Evolutionary conservation across 2,797 vertebrate species (phyloP), one percentile per base, ranked within the genome.

Genomic region (Toxotes lorentzi): DNA sequence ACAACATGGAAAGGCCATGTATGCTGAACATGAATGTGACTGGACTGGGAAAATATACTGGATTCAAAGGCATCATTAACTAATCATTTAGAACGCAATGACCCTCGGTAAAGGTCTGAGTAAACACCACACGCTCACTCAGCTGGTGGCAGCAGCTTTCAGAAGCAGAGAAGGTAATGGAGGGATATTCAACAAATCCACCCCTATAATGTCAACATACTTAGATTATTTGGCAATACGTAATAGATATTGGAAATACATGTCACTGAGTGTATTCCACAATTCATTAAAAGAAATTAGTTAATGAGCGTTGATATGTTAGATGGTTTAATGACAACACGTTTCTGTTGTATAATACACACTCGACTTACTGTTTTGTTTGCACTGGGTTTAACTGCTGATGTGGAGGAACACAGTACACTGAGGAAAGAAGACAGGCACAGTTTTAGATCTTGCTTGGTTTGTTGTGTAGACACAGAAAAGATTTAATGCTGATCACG

Each of bases 401-500:
- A 71, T 38, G 62, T 76, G 64, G 59, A 56, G 17, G 23, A 69
- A 40, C 64, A 38, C 21, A 19, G 24, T 5, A 10, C 35, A 45
- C 41, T 27, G 73, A 45, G 32, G 24, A 53, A 7, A 70, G 27
- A 38, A 21, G 35, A 51, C 30, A 48, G 45, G 48, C 40, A 16
- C 43, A 45, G 16, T 50, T 64, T 54, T 9, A 51, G 27, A 56
- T 79, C 68, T 54, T 47, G 61, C 32, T 41, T 23, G 45, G 47
- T 10, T 47, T 59, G 63, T 76, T 41, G 11, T 57, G 32, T 16
- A 9, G n/a, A 56, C 43, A n/a, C 50, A 48, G 48, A 66, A 62
- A 51, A 61, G 51, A 70, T 70, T 41, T 48, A 51, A 17, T 51
- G 41, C 32, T 63, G 51, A 54, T 76, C 24, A 24, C 51, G 70